Evolutionary conservation across 1,140 invertebrate genomes (phyloP).

Genomic region (Drosophila mayri): DNA sequence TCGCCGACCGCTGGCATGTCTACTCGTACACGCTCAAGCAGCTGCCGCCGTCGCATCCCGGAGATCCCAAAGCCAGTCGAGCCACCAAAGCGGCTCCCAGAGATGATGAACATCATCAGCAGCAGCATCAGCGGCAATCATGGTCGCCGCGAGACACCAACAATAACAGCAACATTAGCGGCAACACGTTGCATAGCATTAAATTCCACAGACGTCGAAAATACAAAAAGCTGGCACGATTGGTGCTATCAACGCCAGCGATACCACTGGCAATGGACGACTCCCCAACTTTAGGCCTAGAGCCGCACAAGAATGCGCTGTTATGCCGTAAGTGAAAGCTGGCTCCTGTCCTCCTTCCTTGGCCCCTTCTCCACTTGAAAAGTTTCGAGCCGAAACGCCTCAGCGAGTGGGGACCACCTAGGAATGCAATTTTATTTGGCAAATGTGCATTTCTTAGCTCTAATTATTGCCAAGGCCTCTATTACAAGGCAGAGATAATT

Average conservation of each 20-base stretch:
- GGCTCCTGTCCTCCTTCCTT: neutral
- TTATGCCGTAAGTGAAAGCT: conserved; percentile 17
- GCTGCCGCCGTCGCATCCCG: conserved; percentile 16
- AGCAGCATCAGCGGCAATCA: conserved; percentile 21
- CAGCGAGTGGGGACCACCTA: neutral
- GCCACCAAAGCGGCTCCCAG: conserved; percentile 1
- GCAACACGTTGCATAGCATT: conserved; percentile 75
- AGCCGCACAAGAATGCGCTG: conserved; percentile 29
- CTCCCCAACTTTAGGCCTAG: neutral
- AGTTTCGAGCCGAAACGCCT: neutral
- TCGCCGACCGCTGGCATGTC: conserved; percentile 71
- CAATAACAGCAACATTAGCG: conserved; percentile 49
- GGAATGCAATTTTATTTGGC: conserved; percentile 7
- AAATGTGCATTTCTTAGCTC: conserved; percentile 11
- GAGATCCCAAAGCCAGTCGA: conserved; percentile 3
- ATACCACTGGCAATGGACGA: conserved; percentile 34
- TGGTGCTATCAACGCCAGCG: conserved; percentile 61
- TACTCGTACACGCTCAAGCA: conserved; percentile 77
- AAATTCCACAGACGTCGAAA: conserved; percentile 77
- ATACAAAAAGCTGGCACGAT: conserved; percentile 76
- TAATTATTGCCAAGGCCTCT: conserved; percentile 7
- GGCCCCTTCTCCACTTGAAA: neutral
- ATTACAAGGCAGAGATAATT: neutral
- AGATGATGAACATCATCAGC: conserved; percentile 26
- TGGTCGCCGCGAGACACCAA: conserved; percentile 60